Evolutionary conservation across 2,113 vertebrate genomes (phyloP).

Genomic region (Xiphorhynchus elegans): DNA sequence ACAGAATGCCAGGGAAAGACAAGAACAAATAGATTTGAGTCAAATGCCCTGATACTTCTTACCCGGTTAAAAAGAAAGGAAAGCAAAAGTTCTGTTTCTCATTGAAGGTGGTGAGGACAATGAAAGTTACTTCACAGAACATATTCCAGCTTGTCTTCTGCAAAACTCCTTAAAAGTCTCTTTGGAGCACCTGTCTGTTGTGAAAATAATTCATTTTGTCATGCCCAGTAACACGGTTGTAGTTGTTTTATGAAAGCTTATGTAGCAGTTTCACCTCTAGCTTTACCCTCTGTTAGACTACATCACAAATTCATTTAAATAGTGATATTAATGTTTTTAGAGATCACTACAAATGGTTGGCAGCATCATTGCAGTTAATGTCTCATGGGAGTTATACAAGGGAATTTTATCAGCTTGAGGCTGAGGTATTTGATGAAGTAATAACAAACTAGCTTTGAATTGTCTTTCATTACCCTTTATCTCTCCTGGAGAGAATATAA

Average conservation of each 20-base stretch:
- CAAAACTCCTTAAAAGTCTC: conserved; percentile 37
- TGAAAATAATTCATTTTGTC: conserved; percentile 69
- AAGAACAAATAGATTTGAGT: background rate
- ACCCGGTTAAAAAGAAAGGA: background rate
- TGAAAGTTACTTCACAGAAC: conserved; percentile 1
- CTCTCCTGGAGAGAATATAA: conserved; percentile 79
- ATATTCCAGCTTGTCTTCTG: conserved; percentile 1
- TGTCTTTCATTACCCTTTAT: conserved; percentile 85
- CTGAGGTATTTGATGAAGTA: conserved; percentile 81
- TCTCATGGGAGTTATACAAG: conserved; percentile 63
- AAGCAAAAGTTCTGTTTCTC: background rate
- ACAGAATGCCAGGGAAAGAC: background rate
- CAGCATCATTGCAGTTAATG: conserved; percentile 68
- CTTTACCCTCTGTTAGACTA: conserved; percentile 64
- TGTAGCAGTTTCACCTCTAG: conserved; percentile 73
- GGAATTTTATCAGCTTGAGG: conserved; percentile 78
- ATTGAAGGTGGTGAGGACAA: background rate
- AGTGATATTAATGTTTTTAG: conserved; percentile 79
- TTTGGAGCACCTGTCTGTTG: conserved; percentile 53
- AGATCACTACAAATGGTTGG: conserved; percentile 74
- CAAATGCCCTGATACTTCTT: background rate
- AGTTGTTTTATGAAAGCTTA: conserved; percentile 50
- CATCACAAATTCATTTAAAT: conserved; percentile 78
- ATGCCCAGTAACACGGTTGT: conserved; percentile 44
- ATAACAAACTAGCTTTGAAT: conserved; percentile 81